Conservation (phyloP, 2,797 vertebrate species). For the Echiichthys vipera region DNA sequence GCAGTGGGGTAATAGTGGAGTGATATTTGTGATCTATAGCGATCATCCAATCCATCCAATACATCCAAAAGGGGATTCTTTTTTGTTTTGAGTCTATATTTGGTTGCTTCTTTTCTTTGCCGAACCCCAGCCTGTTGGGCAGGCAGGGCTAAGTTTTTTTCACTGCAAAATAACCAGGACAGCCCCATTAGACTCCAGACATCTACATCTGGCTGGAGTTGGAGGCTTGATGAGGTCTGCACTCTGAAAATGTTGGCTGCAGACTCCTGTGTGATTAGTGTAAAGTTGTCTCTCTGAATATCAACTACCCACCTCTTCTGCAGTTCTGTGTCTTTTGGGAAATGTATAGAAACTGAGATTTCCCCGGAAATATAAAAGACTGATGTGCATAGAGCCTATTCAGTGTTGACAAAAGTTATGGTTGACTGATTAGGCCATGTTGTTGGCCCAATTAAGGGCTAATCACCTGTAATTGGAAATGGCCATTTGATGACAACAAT, state of each 20-base stretch:
- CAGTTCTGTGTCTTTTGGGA: background rate
- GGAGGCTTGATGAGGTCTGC: background rate
- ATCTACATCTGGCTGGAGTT: background rate
- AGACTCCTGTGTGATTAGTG: background rate
- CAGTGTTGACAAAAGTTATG: conserved; percentile 30
- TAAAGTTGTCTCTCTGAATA: background rate
- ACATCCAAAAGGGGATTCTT: background rate
- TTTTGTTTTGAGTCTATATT: background rate
- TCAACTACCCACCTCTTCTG: background rate
- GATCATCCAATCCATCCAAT: too few relatives aligned
- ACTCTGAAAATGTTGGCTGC: background rate
- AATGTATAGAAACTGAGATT: background rate
- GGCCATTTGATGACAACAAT: conserved; percentile 52
- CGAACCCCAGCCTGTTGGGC: background rate
- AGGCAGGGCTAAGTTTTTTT: too few relatives aligned
- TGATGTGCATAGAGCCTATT: background rate
- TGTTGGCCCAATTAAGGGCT: conserved; percentile 47
- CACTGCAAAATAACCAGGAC: background rate
- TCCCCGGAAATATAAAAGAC: background rate
- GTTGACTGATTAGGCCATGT: conserved; percentile 33
- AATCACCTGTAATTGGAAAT: conserved; percentile 57
- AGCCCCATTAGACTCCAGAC: background rate
- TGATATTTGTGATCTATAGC: background rate
- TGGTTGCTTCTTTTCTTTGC: too few relatives aligned
- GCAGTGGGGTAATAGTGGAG: background rate